phyloP scores from a whole-genome alignment of 2,113 vertebrate species.

The Lepus europaeus region DNA sequence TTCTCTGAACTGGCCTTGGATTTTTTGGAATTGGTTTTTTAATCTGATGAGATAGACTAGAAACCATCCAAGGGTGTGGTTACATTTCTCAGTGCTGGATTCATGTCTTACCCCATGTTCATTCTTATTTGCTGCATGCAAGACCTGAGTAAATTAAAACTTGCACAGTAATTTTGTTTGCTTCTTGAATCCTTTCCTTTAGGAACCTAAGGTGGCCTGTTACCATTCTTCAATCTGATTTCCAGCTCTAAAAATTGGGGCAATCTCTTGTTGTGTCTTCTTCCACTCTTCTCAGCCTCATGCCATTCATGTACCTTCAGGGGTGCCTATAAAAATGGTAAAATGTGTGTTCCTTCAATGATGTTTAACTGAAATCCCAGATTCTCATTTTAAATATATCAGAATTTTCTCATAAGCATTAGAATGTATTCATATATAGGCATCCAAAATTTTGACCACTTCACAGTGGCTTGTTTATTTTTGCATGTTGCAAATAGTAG shows the following conservation, averaged over 20 bases:
- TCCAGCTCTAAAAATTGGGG: not conserved
- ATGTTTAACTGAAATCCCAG: not conserved
- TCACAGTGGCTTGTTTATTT: not conserved
- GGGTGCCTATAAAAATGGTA: not conserved
- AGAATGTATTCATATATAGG: not conserved
- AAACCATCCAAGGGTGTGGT: not conserved
- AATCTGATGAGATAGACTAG: not conserved
- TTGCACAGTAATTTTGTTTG: not conserved
- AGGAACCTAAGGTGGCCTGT: not conserved
- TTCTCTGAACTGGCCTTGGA: not conserved
- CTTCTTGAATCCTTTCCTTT: not conserved
- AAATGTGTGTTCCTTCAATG: not conserved
- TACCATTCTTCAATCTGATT: not conserved
- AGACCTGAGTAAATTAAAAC: not conserved
- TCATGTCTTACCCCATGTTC: not conserved
- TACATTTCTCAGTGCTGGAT: not conserved
- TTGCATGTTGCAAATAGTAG: not conserved
- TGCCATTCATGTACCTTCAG: not conserved
- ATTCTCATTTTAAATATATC: not conserved
- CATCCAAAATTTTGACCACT: not conserved
- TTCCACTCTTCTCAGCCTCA: not conserved
- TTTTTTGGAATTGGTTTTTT: not conserved
- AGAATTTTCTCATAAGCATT: not conserved
- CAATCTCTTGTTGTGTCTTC: not conserved
- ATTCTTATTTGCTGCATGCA: not conserved